Evolutionary conservation across 2,113 vertebrate species (phyloP), one percentile per base, ranked within the genome.

Genomic region (Dromiciops gliroides): DNA sequence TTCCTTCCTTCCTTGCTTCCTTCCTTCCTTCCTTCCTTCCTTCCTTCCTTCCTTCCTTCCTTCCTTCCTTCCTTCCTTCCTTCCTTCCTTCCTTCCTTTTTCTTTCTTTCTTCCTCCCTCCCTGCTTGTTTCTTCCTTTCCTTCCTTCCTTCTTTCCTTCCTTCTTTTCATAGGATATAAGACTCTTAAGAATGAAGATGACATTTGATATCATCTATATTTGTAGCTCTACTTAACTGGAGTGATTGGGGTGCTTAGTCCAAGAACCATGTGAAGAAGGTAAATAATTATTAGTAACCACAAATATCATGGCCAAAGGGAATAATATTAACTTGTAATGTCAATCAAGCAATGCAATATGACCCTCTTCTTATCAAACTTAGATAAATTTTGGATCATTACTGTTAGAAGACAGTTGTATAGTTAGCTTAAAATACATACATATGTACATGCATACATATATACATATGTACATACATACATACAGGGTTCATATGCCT

Each of bases 341-440:
- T 94, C 37, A 52, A n/a, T 51, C 50, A 90, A 37, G 25, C 51
- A 91, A 23, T 89, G 67, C 2, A 51, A 48, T 93, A 48, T 10
- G 37, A 50, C 2, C 49, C 90, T 53, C 91, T 92, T 48, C n/a
- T 90, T 89, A 91, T 50, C 23, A 91, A 94, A 89, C 56, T 94
- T 67, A 51, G 11, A 25, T 50, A 51, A 89, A 8, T 4, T 91
- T 48, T 67, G 31, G 31, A 2, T 91, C 89, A 94, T 93, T 16
- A 51, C 1, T 75, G 89, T 25, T 60, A 49, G 25, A 19, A 12
- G 53, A 44, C 88, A n/a, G 37, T 37, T 44, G 7, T 93, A 44
- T 28, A 93, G 24, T 48, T 51, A 93, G 4, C 10, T 56, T 28
- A 90, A 95, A 94, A 53, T 90, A 28, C 50, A 90, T 67, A 53